Evolutionary conservation across 2,888 invertebrate species (phyloP), one percentile per base, ranked within the genome.

Genomic region (Rotaria magnacalcarata): DNA sequence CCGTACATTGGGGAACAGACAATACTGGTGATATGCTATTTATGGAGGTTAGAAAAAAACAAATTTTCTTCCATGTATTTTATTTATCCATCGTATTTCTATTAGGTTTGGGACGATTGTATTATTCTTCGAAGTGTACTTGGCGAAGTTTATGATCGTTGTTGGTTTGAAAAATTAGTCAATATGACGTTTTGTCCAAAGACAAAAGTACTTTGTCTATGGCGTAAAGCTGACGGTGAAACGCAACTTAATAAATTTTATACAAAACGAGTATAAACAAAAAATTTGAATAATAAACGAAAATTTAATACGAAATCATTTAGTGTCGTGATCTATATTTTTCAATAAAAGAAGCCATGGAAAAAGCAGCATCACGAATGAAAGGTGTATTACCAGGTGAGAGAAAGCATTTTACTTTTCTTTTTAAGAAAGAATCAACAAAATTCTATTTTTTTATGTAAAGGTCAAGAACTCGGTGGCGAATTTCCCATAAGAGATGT

Each of bases 101-200:
- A 16, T 16, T 95, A 97, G 92, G 97, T 99, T 67, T 94, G 98
- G 88, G 98, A 99, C 91, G 99, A 99, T 91, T 91, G 93, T 85
- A 91, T 93, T 56, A 91, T 91, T 94, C 95, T 93, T 85, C 90
- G 93, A 16, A 92, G 92, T 87, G 92, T 93, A 21, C 92, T 92
- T 52, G 93, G 93, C 8, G 91, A 91, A 56, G 92, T 93, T 84
- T 90, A 90, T 7, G 92, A 92, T 87, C 93, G 97, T 80, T 99
- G 99, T 98, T 99, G 98, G 98, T 99, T 96, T 92, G 99, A 99
- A 91, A 93, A 97, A 86, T 93, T 99, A 86, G 97, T 99, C 86
- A 99, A 99, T 91, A 98, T 99, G 97, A 98, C 99, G 0, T 99
- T 96, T 91, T 97, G 97, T 89, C 99, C 99, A 0, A 98, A 98